Conservation (phyloP, 2,888 invertebrate genomes). For the Seira musarum region DNA sequence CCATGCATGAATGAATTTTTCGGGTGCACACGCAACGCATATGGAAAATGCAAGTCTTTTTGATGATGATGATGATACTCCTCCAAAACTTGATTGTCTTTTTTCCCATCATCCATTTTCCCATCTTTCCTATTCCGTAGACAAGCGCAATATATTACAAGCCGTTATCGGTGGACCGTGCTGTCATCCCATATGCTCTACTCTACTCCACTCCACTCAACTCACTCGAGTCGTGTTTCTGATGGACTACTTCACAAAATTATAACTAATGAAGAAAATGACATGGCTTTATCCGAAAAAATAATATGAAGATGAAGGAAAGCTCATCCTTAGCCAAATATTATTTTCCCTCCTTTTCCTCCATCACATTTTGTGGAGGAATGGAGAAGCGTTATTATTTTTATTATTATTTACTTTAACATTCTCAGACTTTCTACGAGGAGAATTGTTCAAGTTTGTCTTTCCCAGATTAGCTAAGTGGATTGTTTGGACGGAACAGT, state of each 20-base stretch:
- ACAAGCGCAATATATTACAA: conserved; percentile 12
- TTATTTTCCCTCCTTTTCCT: background rate
- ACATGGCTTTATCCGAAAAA: conserved; percentile 21
- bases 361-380: background rate
- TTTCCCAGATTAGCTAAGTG: conserved; percentile 28
- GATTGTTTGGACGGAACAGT: conserved; percentile 22
- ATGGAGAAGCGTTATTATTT: background rate
- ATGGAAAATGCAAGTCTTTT: background rate
- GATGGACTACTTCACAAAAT: conserved; percentile 39
- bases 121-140: background rate
- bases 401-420: conserved; percentile 35
- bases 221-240: conserved; percentile 27
- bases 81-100: conserved; percentile 1
- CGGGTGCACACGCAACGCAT: background rate
- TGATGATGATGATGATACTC: background rate
- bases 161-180: conserved; percentile 12
- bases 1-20: conserved; percentile 10
- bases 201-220: too few relatives aligned
- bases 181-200: conserved; percentile 13
- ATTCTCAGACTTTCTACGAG: background rate
- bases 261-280: conserved; percentile 46
- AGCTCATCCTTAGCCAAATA: background rate
- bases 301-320: conserved; percentile 5
- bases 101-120: conserved; percentile 15
- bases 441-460: conserved; percentile 16